These are phyloP conservation scores for Amphiura filiformis DNA, from an alignment of 35 echinoderm and acorn worm species.

Conservation along the genomic window DNA sequence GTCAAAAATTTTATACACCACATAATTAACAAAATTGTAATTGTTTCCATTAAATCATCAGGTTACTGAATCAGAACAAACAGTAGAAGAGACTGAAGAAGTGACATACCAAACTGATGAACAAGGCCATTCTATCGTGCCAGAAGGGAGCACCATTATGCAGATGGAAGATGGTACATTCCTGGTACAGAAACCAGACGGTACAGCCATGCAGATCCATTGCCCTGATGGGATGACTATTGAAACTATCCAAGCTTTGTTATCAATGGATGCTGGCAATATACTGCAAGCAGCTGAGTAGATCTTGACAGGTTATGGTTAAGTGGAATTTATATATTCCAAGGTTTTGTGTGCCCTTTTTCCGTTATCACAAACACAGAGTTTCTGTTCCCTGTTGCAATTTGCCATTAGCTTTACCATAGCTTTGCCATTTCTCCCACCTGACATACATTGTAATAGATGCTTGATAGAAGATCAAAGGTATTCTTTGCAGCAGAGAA, in stretches of 20 bases:
- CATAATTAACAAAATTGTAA: no score
- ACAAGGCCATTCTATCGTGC: conserved; percentile 18
- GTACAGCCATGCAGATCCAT: conserved; percentile 95
- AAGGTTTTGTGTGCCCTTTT: no score
- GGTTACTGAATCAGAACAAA: not conserved
- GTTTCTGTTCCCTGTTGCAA: no score
- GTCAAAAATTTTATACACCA: no score
- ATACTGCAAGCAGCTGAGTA: not conserved
- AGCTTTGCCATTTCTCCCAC: no score
- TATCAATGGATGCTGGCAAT: conserved; percentile 66
- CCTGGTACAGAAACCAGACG: conserved; percentile 87
- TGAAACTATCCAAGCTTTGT: conserved; percentile 83
- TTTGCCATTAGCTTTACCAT: no score
- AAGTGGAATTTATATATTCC: no score
- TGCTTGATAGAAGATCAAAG: no score
- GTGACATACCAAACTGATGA: conserved; percentile 28
- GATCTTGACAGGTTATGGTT: no score
- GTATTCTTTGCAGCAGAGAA: no score
- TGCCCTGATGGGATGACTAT: conserved; percentile 93
- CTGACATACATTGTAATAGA: no score
- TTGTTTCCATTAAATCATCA: not conserved
- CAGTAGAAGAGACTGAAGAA: not conserved
- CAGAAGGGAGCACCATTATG: conserved; percentile 86
- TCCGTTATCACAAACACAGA: no score
- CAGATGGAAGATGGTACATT: conserved; percentile 90